Evolutionary conservation across 1,140 invertebrate genomes (phyloP).

Genomic region (Bursaphelenchus mucronatus): DNA sequence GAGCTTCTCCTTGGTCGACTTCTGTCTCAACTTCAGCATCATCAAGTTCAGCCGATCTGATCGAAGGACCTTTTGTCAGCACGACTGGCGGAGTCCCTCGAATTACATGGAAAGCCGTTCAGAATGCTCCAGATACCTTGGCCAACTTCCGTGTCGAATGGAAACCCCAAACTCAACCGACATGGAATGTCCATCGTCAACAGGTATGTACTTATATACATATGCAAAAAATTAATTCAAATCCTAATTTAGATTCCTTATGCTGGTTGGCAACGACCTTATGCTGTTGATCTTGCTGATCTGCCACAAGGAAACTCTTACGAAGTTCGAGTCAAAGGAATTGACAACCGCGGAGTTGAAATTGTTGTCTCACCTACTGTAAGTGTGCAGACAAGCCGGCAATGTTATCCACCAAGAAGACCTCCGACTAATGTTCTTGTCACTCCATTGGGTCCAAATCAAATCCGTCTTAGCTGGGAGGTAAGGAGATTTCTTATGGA

Average conservation of each 20-base stretch:
- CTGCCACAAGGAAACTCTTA: constrained; percentile 54
- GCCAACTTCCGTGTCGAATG: constrained; percentile 53
- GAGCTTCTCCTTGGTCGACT: constrained; percentile 50
- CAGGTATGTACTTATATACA: constrained; percentile 13
- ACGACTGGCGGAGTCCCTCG: constrained; percentile 39
- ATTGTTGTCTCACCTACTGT: constrained; percentile 53
- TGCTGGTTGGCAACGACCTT: constrained; percentile 56
- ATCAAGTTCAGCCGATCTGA: constrained; percentile 46
- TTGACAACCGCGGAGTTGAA: constrained; percentile 51
- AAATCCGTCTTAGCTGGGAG: constrained; percentile 56
- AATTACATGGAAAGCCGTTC: constrained; percentile 35
- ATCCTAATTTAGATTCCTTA: constrained; percentile 43
- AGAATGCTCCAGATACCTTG: constrained; percentile 42
- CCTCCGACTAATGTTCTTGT: constrained; percentile 53
- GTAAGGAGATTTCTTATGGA: constrained; percentile 5
- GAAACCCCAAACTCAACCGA: constrained; percentile 39
- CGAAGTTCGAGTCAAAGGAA: constrained; percentile 55
- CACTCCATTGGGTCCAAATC: constrained; percentile 54
- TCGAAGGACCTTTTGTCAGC: constrained; percentile 52
- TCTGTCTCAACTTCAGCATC: constrained; percentile 47
- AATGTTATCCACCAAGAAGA: constrained; percentile 42
- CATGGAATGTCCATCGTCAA: constrained; percentile 45
- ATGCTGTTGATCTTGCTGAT: constrained; percentile 52
- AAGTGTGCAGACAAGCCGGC: constrained; percentile 36
- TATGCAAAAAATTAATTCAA: background rate